These are phyloP conservation scores for Cloeon dipterum DNA, from an alignment of 2,888 invertebrate genomes.

Conservation along the genomic window DNA sequence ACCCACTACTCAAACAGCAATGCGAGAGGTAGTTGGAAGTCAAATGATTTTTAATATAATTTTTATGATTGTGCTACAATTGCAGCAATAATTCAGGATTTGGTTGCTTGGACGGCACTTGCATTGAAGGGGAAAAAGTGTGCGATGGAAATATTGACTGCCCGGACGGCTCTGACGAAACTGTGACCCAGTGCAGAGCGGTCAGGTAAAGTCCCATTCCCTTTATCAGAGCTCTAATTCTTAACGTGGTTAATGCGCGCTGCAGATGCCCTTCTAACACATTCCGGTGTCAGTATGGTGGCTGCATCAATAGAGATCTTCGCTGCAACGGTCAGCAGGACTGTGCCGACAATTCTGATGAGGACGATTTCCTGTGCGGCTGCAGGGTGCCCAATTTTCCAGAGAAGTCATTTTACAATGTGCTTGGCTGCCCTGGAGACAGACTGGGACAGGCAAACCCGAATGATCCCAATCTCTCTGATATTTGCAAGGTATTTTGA, in stretches of 20 bases:
- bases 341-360: neutral
- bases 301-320: neutral
- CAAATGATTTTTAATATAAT: neutral
- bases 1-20: neutral
- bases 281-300: conserved; percentile 1
- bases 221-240: too few species aligned
- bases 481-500: neutral
- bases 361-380: conserved; percentile 1
- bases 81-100: too few species aligned
- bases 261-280: neutral
- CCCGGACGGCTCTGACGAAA: conserved; percentile 4
- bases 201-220: neutral
- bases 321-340: neutral
- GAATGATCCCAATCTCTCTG: neutral
- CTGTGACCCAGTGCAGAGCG: neutral
- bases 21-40: neutral
- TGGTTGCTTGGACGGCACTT: conserved; percentile 3
- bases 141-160: conserved; percentile 4
- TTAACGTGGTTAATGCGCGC: too few species aligned
- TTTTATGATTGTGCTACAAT: too few species aligned
- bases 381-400: neutral
- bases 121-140: conserved; percentile 2
- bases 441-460: neutral
- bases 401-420: neutral
- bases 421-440: neutral